Conservation (phyloP, 2,113 vertebrate species). For the Tetrao urogallus region DNA sequence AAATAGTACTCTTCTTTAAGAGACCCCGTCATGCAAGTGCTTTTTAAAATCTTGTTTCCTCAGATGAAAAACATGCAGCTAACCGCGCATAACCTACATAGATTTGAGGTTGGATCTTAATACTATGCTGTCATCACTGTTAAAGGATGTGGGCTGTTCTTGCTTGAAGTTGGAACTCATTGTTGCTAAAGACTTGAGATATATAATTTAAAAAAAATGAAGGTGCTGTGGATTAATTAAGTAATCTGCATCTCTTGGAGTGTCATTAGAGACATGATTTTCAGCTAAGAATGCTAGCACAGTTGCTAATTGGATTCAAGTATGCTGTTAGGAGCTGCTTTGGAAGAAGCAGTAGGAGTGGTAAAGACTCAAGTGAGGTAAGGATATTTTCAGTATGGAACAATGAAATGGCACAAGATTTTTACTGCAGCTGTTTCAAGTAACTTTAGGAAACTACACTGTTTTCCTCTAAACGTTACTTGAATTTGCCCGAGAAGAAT, state of each 20-base stretch:
- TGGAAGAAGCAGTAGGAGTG: not conserved
- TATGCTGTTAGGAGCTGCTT: not conserved
- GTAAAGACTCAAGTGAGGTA: not conserved
- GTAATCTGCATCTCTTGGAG: not conserved
- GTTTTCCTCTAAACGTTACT: not conserved
- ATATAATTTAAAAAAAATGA: constrained; percentile 10
- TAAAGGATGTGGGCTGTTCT: constrained; percentile 31
- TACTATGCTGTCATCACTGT: constrained; percentile 29
- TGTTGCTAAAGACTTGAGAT: constrained; percentile 29
- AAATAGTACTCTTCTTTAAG: not conserved
- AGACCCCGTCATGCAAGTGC: not conserved
- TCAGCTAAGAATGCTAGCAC: not conserved
- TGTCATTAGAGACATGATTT: not conserved
- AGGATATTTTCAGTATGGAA: not conserved
- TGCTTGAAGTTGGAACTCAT: not conserved
- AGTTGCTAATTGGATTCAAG: not conserved
- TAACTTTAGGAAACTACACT: not conserved
- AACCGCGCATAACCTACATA: not conserved
- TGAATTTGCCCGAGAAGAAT: not conserved
- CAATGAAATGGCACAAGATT: not conserved
- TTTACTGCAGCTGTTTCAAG: not conserved
- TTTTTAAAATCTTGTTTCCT: not conserved
- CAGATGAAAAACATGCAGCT: not conserved
- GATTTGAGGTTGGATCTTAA: constrained; percentile 47
- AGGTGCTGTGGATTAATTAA: constrained; percentile 23